Evolutionary conservation across 2,888 invertebrate species (phyloP), one percentile per base, ranked within the genome.

Genomic region (Dichetophora obliterata): DNA sequence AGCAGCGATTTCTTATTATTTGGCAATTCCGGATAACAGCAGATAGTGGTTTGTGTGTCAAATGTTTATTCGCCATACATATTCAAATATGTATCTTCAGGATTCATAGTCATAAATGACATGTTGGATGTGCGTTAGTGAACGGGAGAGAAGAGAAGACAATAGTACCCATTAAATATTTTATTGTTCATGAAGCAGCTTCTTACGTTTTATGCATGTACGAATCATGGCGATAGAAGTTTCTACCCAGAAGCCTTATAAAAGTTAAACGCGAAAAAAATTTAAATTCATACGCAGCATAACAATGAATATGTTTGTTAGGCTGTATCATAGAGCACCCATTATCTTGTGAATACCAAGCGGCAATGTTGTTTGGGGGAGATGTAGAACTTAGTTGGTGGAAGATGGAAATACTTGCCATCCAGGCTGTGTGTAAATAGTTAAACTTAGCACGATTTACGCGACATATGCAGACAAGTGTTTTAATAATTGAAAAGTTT

Each of bases 401-500:
- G 3, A 31, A 59, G 59, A n/a, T n/a, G n/a, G n/a, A 57, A 19
- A 31, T 27, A 61, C 14, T 22, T 27, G 16, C 9, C 34, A 27
- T 8, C 5, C 57, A 31, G 34, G 27, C 31, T 27, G 71, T n/a
- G 24, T 59, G 71, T 57, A 71, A 59, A 57, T 24, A 71, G 11
- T 19, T 16, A 22, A 31, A 37, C 31, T 43, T 22, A 9, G 71
- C 57, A 37, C 54, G 71, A 57, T 71, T 69, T 54, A 72, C 48
- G 48, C 72, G 24, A 72, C 72, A 61, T 61, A 43, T 72, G 72
- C 24, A 48, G 48, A n/a, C 37, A 81, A 81, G 81, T 81, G 80
- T 80, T 81, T 82, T 86, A 86, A 85, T 85, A 86, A 86, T 86
- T 85, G 82, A 83, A 86, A 85, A 83, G 82, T 83, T 85, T 83